phyloP scores from a whole-genome alignment of 2,797 vertebrate genomes.

The Oreonectes daqikongensis region DNA sequence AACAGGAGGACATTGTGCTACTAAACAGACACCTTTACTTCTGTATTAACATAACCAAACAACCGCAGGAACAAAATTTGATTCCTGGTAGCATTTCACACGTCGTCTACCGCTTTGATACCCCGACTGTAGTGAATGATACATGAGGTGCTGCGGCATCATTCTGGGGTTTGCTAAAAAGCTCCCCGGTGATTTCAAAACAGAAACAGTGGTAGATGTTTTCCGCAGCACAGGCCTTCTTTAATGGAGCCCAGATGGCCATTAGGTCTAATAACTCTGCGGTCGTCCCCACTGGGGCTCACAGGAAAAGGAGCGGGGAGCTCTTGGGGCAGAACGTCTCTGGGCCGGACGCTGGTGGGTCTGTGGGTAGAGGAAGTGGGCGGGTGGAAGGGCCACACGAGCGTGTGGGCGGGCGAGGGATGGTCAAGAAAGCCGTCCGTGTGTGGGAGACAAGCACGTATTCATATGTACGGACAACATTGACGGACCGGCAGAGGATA shows the following conservation, averaged over 20 bases:
- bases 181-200: conserved; percentile 26
- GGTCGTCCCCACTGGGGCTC: conserved; percentile 33
- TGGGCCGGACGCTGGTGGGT: conserved; percentile 44
- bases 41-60: conserved; percentile 26
- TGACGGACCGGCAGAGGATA: conserved; percentile 6
- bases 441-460: conserved; percentile 19
- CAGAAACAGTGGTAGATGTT: conserved; percentile 36
- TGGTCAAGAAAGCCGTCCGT: neutral
- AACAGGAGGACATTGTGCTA: neutral
- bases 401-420: conserved; percentile 6
- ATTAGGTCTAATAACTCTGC: conserved; percentile 49
- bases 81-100: conserved; percentile 5
- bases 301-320: conserved; percentile 45
- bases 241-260: conserved; percentile 46
- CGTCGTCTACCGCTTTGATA: conserved; percentile 17
- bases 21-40: conserved; percentile 14
- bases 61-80: conserved; percentile 16
- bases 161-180: conserved; percentile 16
- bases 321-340: conserved; percentile 20
- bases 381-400: conserved; percentile 23
- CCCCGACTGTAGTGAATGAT: conserved; percentile 26
- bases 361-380: conserved; percentile 41
- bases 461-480: neutral
- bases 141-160: conserved; percentile 34
- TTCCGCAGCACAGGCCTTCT: conserved; percentile 28